Evolutionary conservation across 2,888 invertebrate genomes (phyloP).

Genomic region (Rutpela maculata): DNA sequence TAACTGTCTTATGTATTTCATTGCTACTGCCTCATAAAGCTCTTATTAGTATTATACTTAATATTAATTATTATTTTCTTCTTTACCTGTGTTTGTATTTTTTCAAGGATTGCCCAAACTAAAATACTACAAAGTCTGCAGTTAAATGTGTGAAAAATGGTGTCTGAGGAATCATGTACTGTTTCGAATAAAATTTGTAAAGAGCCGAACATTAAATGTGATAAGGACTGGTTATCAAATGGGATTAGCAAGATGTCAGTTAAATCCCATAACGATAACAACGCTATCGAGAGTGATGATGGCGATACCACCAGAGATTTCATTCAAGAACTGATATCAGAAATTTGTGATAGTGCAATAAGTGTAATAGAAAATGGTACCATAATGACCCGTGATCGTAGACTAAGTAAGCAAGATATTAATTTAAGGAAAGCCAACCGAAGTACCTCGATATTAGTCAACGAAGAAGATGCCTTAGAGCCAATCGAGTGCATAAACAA

Average conservation of each 20-base stretch:
- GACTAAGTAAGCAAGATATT: conserved; percentile 54
- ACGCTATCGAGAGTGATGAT: conserved; percentile 25
- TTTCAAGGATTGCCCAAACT: conserved; percentile 17
- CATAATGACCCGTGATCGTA: conserved; percentile 57
- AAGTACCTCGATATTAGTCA: conserved; percentile 59
- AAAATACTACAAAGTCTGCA: not conserved
- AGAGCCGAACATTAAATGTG: conserved; percentile 45
- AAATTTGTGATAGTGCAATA: conserved; percentile 59
- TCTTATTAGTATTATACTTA: not conserved
- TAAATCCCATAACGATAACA: conserved; percentile 44
- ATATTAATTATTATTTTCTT: not conserved
- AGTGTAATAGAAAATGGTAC: conserved; percentile 52
- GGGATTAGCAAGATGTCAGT: conserved; percentile 56
- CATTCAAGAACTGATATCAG: conserved; percentile 53
- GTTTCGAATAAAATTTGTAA: conserved; percentile 46
- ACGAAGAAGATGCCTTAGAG: conserved; percentile 47
- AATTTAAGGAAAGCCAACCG: conserved; percentile 52
- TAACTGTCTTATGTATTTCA: not conserved
- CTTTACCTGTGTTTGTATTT: not conserved
- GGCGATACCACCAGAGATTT: conserved; percentile 49
- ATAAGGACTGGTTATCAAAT: conserved; percentile 56
- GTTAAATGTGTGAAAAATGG: conserved; percentile 51
- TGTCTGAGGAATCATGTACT: conserved; percentile 55
- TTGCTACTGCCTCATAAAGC: conserved; percentile 1
- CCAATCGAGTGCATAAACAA: conserved; percentile 56